Evolutionary conservation across 2,797 vertebrate genomes (phyloP).

Genomic region (Aselliscus stoliczkanus): DNA sequence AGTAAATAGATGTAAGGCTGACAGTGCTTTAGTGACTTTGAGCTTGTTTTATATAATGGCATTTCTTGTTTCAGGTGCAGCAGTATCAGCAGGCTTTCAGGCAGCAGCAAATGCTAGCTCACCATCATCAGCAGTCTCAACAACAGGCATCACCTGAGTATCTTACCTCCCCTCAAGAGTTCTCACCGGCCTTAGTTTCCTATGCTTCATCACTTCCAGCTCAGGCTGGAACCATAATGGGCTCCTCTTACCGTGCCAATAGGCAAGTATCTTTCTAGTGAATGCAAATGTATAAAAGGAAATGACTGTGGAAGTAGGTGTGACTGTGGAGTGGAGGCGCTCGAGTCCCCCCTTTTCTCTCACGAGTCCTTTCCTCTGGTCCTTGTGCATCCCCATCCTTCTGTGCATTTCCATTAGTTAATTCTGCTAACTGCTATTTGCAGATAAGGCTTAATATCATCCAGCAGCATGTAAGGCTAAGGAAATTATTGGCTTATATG

Average conservation of each 20-base stretch:
- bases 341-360: neutral
- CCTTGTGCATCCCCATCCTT: neutral
- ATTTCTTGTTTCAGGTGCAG: slow-evolving; percentile 85
- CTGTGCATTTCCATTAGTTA: neutral
- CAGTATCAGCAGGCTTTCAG: slow-evolving; percentile 93
- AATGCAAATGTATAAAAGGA: neutral
- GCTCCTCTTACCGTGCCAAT: slow-evolving; percentile 80
- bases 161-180: slow-evolving; percentile 90
- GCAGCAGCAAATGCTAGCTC: slow-evolving; percentile 86
- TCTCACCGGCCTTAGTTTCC: slow-evolving; percentile 86
- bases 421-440: neutral
- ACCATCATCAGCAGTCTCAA: slow-evolving; percentile 84
- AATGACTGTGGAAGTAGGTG: neutral
- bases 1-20: neutral
- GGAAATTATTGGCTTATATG: neutral
- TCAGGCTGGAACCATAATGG: slow-evolving; percentile 79
- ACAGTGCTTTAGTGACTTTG: neutral
- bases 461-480: neutral
- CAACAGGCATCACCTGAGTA: slow-evolving; percentile 84
- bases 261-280: slow-evolving; percentile 82
- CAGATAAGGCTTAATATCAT: neutral
- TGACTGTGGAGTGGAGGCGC: neutral
- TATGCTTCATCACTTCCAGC: slow-evolving; percentile 81
- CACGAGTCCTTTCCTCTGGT: neutral
- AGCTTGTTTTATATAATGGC: fast-evolving